Conservation (phyloP, 1,140 invertebrate species). For the Halesus radiatus region DNA sequence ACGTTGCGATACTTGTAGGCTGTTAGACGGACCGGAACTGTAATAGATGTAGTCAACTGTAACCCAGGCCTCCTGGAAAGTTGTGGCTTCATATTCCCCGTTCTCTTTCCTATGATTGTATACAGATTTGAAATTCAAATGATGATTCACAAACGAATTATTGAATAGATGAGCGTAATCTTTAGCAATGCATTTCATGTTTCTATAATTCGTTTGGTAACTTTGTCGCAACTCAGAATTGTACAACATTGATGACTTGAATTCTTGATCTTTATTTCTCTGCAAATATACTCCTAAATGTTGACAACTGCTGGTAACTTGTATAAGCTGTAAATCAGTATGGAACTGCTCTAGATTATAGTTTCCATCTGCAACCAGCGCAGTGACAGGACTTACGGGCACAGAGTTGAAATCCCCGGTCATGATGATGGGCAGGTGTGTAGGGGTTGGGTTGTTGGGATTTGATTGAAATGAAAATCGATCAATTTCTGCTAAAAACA, state of each 20-base stretch:
- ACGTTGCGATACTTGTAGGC: conserved; percentile 38
- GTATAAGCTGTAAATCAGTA: conserved; percentile 60
- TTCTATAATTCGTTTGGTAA: conserved; percentile 16
- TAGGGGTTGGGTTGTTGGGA: conserved; percentile 59
- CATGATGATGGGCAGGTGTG: conserved; percentile 83
- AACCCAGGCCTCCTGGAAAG: conserved; percentile 82
- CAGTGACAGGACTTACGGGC: conserved; percentile 79
- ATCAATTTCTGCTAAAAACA: conserved; percentile 88
- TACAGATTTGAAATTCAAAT: conserved; percentile 71
- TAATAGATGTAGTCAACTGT: conserved; percentile 89
- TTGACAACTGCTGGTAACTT: conserved; percentile 78
- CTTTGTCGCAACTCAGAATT: conserved; percentile 57
- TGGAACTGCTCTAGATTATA: conserved; percentile 56
- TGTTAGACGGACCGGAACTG: conserved; percentile 59
- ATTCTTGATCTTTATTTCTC: conserved; percentile 52
- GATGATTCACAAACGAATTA: conserved; percentile 69
- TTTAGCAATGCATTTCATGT: conserved; percentile 34
- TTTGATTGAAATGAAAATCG: conserved; percentile 75
- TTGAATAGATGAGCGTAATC: conserved; percentile 62
- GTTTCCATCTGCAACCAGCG: conserved; percentile 78
- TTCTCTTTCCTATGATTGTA: conserved; percentile 68
- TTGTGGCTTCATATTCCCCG: conserved; percentile 74
- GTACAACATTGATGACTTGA: conserved; percentile 57
- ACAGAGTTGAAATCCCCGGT: conserved; percentile 92
- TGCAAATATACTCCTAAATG: conserved; percentile 70